Evolutionary conservation across 2,113 vertebrate genomes (phyloP), one percentile per base, ranked within the genome.

Genomic region (Zosterops lateralis): DNA sequence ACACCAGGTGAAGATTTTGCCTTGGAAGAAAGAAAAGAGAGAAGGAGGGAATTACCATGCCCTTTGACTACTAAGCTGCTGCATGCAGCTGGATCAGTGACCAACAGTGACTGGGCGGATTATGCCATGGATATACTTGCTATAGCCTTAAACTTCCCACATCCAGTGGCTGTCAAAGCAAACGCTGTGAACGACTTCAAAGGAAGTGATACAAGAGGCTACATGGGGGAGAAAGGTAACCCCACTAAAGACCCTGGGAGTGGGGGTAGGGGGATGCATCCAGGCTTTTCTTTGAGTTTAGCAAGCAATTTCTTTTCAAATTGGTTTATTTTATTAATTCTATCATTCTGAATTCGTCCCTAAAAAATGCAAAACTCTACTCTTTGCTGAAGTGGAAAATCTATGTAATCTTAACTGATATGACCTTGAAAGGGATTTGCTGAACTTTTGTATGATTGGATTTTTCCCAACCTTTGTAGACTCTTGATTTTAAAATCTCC

Each of bases 1-100:
- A 97, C 98, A 93, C 98, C 98, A 98, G 98, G 98, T 98, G 98
- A 98, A 97, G 98, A 85, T 97, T 97, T 97, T 90, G 96, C 96
- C 91, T 96, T 61, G 88, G 95, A 98, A 98, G 96, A 98, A 98
- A 98, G 97, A 94, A 97, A 96, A 97, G 97, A 92, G 97, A 97
- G 97, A 97, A 97, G 97, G 97, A 97, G 96, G 95, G 97, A 98
- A 98, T 98, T 98, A 98, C 91, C 97, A 97, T 97, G 97, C 92
- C 97, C 97, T 98, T 97, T 97, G 97, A 97, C 97, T 97, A 91
- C 85, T 97, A 97, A 98, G 97, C 96, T 96, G 96, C 90, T 97
- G 95, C 96, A 94, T 93, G 96, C 97, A 97, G 97, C 96, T 97
- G 96, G 95, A 97, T 97, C 96, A 95, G 95, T 95, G 96, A 95